Evolutionary conservation across 2,888 invertebrate genomes (phyloP).

Genomic region (Timema cristinae): DNA sequence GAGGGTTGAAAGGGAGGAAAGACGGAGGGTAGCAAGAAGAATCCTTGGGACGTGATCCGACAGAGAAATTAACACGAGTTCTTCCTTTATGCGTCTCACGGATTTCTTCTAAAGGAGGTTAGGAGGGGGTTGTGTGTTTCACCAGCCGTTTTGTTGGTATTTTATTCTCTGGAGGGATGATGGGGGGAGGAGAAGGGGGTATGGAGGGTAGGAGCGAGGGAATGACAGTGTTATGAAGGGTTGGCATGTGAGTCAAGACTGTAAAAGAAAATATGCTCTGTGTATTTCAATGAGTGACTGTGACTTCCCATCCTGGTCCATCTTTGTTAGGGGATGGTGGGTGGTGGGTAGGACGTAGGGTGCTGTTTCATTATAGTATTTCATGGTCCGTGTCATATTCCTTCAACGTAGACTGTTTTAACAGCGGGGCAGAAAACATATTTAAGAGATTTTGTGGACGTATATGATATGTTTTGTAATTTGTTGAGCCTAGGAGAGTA

Average conservation of each 20-base stretch:
- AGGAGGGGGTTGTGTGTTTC: background rate
- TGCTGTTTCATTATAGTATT: too few species aligned
- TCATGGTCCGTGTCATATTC: too few species aligned
- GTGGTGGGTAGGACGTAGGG: too few species aligned
- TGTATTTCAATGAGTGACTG: background rate
- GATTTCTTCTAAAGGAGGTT: background rate
- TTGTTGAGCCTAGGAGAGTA: too few species aligned
- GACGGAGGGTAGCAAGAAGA: conserved; percentile 18
- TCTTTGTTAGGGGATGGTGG: too few species aligned
- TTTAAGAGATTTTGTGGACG: too few species aligned
- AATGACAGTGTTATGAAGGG: conserved; percentile 4
- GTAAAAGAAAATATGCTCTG: background rate
- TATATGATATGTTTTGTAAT: too few species aligned
- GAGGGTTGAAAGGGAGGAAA: conserved; percentile 1
- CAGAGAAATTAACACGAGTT: conserved; percentile 10
- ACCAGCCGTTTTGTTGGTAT: conserved; percentile 12
- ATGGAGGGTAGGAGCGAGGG: background rate
- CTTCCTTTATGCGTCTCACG: background rate
- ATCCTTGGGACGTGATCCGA: conserved; percentile 20
- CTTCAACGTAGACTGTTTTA: too few species aligned
- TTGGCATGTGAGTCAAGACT: background rate
- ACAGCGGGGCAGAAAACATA: too few species aligned
- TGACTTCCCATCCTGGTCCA: too few species aligned
- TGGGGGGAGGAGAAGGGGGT: background rate
- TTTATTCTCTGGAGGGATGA: background rate